Evolutionary conservation across 1,140 invertebrate species (phyloP).

Genomic region (Mya arenaria): DNA sequence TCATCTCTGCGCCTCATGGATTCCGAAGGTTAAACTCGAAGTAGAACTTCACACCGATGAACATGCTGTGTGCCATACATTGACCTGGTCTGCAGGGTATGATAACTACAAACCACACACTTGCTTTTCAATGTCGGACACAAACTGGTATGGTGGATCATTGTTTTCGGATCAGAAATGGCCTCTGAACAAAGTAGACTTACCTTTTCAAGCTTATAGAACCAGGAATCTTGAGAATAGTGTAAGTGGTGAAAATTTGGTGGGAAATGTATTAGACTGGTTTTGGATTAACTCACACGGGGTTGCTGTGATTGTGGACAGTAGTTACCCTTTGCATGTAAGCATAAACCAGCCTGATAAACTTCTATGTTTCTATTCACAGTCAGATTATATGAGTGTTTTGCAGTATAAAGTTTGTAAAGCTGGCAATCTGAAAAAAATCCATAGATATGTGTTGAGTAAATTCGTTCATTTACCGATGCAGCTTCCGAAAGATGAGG

Average conservation of each 20-base stretch:
- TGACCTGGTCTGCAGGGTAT: slow-evolving; percentile 54
- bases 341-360: slow-evolving; percentile 69
- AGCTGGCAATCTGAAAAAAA: slow-evolving; percentile 61
- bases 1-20: slow-evolving; percentile 47
- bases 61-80: slow-evolving; percentile 56
- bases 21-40: slow-evolving; percentile 41
- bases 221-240: slow-evolving; percentile 68
- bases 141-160: slow-evolving; percentile 74
- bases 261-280: slow-evolving; percentile 58
- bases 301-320: slow-evolving; percentile 70
- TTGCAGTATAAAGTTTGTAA: slow-evolving; percentile 71
- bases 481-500: slow-evolving; percentile 86
- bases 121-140: slow-evolving; percentile 63
- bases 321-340: slow-evolving; percentile 70
- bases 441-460: slow-evolving; percentile 65
- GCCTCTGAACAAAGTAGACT: slow-evolving; percentile 75
- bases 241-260: slow-evolving; percentile 60
- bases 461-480: slow-evolving; percentile 68
- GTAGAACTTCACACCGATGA: slow-evolving; percentile 22
- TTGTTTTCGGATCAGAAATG: slow-evolving; percentile 77
- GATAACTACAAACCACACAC: slow-evolving; percentile 50
- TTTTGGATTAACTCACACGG: slow-evolving; percentile 70
- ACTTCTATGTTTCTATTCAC: slow-evolving; percentile 64
- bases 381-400: slow-evolving; percentile 49
- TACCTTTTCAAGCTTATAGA: slow-evolving; percentile 52